phyloP scores from a whole-genome alignment of 2,888 invertebrate species.

The Tenthredo notha region DNA sequence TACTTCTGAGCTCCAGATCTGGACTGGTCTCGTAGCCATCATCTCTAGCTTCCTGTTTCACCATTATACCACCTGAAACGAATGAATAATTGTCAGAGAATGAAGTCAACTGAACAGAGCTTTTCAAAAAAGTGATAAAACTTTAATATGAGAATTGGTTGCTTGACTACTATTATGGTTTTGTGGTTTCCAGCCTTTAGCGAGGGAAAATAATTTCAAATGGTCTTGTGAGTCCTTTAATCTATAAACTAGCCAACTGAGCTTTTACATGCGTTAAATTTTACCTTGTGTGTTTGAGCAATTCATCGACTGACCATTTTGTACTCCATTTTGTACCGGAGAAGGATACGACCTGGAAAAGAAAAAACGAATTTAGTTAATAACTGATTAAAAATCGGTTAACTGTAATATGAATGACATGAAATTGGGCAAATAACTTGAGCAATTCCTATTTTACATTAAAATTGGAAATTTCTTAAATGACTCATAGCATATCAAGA shows the following conservation, averaged over 20 bases:
- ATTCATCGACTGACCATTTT: conserved; percentile 73
- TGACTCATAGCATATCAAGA: not conserved
- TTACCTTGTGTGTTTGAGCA: conserved; percentile 73
- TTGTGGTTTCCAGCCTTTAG: not conserved
- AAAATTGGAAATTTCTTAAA: not conserved
- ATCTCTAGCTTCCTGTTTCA: conserved; percentile 87
- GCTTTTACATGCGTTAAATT: not conserved
- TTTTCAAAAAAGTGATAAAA: not conserved
- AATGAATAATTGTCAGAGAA: conserved; percentile 6
- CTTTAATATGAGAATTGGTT: not conserved
- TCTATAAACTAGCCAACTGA: too few species aligned
- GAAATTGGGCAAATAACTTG: not conserved
- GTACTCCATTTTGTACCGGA: conserved; percentile 75
- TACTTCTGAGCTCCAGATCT: conserved; percentile 80
- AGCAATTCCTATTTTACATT: not conserved
- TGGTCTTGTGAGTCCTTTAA: not conserved
- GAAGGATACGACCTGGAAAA: conserved; percentile 76
- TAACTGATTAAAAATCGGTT: not conserved
- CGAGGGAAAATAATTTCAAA: not conserved
- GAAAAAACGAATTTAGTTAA: conserved; percentile 55
- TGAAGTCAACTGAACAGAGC: not conserved
- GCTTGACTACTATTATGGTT: not conserved
- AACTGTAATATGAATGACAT: not conserved
- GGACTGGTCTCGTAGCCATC: conserved; percentile 95
- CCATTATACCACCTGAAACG: conserved; percentile 72